A percentile compares a stretch with the other conserved stretches of the same genome.
These are phyloP conservation scores for Tetranychus truncatus DNA, from an alignment of 2,888 invertebrate genomes.

Conservation along the genomic window DNA sequence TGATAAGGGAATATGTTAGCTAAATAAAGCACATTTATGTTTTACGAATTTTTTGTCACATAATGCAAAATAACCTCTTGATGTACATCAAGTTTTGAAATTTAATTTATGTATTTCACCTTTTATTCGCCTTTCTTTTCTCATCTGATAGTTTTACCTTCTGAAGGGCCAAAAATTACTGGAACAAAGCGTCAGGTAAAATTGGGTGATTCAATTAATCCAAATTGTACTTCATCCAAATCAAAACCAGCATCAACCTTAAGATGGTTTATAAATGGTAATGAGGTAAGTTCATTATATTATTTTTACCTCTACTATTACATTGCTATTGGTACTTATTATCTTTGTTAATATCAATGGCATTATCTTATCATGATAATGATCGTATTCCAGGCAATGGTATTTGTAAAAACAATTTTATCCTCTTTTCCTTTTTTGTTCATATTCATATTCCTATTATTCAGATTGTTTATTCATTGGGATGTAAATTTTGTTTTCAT, in stretches of 20 bases:
- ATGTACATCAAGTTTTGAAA: background rate
- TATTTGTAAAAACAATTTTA: background rate
- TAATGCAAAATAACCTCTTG: too few species aligned
- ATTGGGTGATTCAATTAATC: slow-evolving; percentile 48
- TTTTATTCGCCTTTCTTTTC: background rate
- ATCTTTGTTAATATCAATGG: background rate
- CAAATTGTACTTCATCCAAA: slow-evolving; percentile 53
- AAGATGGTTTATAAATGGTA: slow-evolving; percentile 57
- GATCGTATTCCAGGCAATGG: background rate
- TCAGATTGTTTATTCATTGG: background rate
- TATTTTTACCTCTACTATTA: background rate
- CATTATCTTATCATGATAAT: background rate
- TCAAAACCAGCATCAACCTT: slow-evolving; percentile 54
- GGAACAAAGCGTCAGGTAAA: slow-evolving; percentile 48
- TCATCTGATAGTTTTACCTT: slow-evolving; percentile 30
- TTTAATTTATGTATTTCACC: background rate
- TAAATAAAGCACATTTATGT: too few species aligned
- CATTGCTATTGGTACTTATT: background rate
- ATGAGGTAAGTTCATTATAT: slow-evolving; percentile 40
- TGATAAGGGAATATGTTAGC: too few species aligned
- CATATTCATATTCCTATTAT: background rate
- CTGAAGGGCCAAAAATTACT: slow-evolving; percentile 54
- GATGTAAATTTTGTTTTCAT: background rate
- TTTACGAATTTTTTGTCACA: too few species aligned
- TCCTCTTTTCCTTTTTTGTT: background rate